These are phyloP conservation scores for Pelagia noctiluca DNA, from an alignment of 30 jellyfish, hydroid and myxozoan species.

Conservation along the genomic window DNA sequence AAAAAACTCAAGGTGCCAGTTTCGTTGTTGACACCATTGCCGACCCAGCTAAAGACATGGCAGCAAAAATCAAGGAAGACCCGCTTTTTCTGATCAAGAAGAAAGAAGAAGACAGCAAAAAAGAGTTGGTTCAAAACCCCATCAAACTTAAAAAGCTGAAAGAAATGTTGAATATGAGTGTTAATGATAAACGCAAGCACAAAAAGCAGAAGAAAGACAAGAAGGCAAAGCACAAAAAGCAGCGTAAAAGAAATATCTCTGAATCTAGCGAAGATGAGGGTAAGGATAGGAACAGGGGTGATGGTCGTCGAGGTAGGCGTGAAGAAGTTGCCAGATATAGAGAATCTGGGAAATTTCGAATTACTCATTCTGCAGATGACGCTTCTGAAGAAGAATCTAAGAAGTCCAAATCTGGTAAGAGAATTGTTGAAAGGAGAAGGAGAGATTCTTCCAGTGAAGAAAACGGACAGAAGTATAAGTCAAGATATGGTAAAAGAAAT, in stretches of 20 bases:
- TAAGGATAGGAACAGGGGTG: neutral
- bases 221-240: slow-evolving; percentile 55
- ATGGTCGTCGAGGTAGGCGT: neutral
- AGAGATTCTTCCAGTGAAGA: slow-evolving; percentile 8
- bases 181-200: slow-evolving; percentile 55
- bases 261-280: neutral
- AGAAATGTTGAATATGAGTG: slow-evolving; percentile 69
- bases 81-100: slow-evolving; percentile 91
- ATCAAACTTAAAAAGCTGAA: slow-evolving; percentile 73
- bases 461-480: neutral
- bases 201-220: slow-evolving; percentile 48
- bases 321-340: slow-evolving; percentile 5
- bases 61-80: slow-evolving; percentile 93
- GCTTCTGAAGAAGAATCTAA: too few relatives aligned
- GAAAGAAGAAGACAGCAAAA: slow-evolving; percentile 85
- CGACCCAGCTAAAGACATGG: slow-evolving; percentile 73
- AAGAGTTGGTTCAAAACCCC: slow-evolving; percentile 85
- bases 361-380: too few relatives aligned
- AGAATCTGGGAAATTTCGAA: too few relatives aligned
- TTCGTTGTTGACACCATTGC: slow-evolving; percentile 45
- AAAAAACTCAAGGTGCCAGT: slow-evolving; percentile 47
- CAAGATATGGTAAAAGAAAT: too few relatives aligned
- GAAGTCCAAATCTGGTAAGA: too few relatives aligned
- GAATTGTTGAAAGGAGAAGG: too few relatives aligned
- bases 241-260: slow-evolving; percentile 11